Conservation (phyloP, 2,888 invertebrate species). For the Lypha dubia region DNA sequence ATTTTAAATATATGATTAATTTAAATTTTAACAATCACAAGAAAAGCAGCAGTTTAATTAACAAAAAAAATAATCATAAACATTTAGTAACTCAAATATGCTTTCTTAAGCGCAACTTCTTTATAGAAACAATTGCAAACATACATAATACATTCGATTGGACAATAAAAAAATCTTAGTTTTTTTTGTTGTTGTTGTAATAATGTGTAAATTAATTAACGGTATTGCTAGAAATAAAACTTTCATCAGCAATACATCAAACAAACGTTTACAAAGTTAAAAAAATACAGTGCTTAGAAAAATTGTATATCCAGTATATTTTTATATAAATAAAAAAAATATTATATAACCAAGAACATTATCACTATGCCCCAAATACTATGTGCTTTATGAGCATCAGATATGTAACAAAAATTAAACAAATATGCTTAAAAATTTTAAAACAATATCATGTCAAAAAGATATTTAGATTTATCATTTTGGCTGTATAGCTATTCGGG, state of each 20-base stretch:
- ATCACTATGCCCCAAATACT: too few relatives aligned
- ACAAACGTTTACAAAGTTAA: not conserved
- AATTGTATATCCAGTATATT: not conserved
- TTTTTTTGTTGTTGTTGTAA: constrained; percentile 31
- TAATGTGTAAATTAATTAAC: constrained; percentile 63
- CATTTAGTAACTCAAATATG: constrained; percentile 42
- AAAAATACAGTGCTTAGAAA: not conserved
- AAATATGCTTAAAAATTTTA: too few relatives aligned
- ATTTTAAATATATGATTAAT: constrained; percentile 67
- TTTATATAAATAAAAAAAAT: not conserved
- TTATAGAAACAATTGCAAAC: constrained; percentile 21
- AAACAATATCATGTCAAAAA: too few relatives aligned
- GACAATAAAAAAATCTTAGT: constrained; percentile 1
- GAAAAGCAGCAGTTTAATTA: constrained; percentile 14
- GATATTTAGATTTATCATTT: too few relatives aligned
- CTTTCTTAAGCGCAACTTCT: constrained; percentile 56
- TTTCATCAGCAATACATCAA: not conserved
- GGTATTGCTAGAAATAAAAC: constrained; percentile 49
- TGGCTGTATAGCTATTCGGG: too few relatives aligned
- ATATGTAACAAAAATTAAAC: too few relatives aligned
- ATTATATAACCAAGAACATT: too few relatives aligned
- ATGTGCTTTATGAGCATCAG: too few relatives aligned
- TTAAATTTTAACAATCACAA: constrained; percentile 34
- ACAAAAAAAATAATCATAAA: too few relatives aligned
- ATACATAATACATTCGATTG: not conserved